Evolutionary conservation across 1,140 invertebrate genomes (phyloP).

Genomic region (Lanistes nyassanus): DNA sequence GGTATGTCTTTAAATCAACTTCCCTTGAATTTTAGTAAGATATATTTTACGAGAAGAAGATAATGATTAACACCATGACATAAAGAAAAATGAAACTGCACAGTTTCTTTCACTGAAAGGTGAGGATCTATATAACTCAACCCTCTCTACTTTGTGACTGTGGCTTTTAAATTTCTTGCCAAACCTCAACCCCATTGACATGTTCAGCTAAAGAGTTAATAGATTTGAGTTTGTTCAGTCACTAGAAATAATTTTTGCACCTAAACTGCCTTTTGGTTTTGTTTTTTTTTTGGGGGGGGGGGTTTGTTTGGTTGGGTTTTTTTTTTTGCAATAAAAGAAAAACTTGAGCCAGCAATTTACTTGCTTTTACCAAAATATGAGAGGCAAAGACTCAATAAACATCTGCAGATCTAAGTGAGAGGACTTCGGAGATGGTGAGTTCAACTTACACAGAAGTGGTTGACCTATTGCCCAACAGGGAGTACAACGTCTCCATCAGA

Average conservation of each 20-base stretch:
- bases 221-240: too few relatives aligned
- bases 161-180: too few relatives aligned
- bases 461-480: conserved; percentile 12
- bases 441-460: background rate
- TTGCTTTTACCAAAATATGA: background rate
- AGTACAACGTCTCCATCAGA: conserved; percentile 34
- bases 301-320: background rate
- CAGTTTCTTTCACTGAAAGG: too few relatives aligned
- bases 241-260: background rate
- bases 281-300: background rate
- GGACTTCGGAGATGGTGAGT: background rate
- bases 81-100: too few relatives aligned
- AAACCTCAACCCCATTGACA: too few relatives aligned
- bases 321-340: background rate
- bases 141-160: too few relatives aligned
- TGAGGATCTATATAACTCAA: too few relatives aligned
- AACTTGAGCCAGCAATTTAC: background rate
- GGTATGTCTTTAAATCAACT: too few relatives aligned
- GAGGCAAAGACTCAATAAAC: background rate
- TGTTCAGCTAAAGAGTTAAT: too few relatives aligned
- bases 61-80: too few relatives aligned
- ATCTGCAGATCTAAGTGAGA: conserved; percentile 3
- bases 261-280: background rate
- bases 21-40: too few relatives aligned
- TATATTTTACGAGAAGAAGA: too few relatives aligned